Conservation (phyloP, 2,888 invertebrate genomes). For the Calliphora vomitoria region DNA sequence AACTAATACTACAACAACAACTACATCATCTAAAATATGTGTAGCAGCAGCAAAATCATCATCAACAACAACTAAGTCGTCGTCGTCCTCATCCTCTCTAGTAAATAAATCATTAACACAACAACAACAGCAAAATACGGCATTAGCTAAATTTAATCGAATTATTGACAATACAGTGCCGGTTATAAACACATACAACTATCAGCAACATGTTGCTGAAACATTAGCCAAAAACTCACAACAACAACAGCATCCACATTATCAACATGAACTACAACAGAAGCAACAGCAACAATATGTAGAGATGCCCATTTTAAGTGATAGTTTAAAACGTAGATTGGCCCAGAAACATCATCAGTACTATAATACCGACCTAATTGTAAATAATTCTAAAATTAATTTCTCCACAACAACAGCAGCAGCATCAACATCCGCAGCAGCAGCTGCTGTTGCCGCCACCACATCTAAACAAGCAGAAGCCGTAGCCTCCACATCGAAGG, state of each 20-base stretch:
- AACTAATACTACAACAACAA: slow-evolving; percentile 76
- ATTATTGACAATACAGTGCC: slow-evolving; percentile 83
- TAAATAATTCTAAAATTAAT: slow-evolving; percentile 77
- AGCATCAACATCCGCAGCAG: slow-evolving; percentile 17
- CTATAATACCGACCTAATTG: slow-evolving; percentile 81
- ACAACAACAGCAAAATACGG: slow-evolving; percentile 79
- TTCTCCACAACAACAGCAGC: slow-evolving; percentile 66
- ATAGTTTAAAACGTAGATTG: slow-evolving; percentile 77
- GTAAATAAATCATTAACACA: slow-evolving; percentile 74
- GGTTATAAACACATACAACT: slow-evolving; percentile 77
- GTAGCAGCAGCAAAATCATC: slow-evolving; percentile 72
- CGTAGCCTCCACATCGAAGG: slow-evolving; percentile 62
- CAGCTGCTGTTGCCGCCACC: slow-evolving; percentile 66
- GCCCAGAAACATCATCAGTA: slow-evolving; percentile 74
- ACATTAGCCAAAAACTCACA: slow-evolving; percentile 72
- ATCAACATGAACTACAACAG: slow-evolving; percentile 75
- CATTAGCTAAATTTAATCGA: slow-evolving; percentile 85
- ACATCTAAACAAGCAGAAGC: slow-evolving; percentile 58
- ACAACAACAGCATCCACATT: slow-evolving; percentile 73
- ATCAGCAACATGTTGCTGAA: slow-evolving; percentile 76
- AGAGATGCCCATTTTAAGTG: slow-evolving; percentile 77
- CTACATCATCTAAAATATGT: slow-evolving; percentile 75
- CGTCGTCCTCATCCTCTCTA: slow-evolving; percentile 77
- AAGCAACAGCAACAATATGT: slow-evolving; percentile 75
- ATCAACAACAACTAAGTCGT: slow-evolving; percentile 75